Percentiles rank a stretch among this genome's conserved stretches.
phyloP scores from a whole-genome alignment of 2,113 vertebrate genomes.

The Arvicanthis niloticus region DNA sequence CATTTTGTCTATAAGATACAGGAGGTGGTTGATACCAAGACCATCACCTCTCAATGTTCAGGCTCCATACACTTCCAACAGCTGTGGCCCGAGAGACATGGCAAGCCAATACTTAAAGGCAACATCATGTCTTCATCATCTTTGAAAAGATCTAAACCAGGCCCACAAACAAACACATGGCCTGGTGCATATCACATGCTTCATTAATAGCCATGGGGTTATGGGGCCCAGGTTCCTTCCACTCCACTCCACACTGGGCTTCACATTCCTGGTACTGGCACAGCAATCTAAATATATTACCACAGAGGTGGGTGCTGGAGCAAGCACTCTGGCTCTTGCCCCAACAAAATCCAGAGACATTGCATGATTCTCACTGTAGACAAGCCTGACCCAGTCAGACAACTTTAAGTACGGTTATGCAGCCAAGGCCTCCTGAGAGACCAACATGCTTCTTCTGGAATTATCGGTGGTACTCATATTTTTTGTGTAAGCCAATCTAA shows the following conservation, averaged over 20 bases:
- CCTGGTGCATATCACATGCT: background rate
- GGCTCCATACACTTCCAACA: background rate
- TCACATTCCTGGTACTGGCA: background rate
- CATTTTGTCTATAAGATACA: background rate
- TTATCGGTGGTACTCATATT: background rate
- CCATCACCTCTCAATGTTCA: background rate
- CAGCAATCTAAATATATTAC: background rate
- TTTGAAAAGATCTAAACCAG: background rate
- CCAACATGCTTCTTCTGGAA: background rate
- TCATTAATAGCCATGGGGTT: background rate
- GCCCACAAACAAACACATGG: background rate
- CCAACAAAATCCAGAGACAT: background rate
- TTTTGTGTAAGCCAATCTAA: background rate
- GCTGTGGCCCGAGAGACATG: background rate
- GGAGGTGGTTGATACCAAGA: background rate
- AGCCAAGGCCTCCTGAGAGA: background rate
- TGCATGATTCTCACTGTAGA: background rate
- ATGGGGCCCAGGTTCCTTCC: background rate
- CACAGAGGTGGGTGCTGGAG: background rate
- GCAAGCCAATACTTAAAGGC: background rate
- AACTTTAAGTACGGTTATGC: background rate
- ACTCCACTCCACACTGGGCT: background rate
- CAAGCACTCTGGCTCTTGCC: background rate
- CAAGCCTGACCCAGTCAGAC: background rate
- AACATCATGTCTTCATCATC: background rate